A percentile compares a stretch with the other conserved stretches of the same genome.
phyloP scores from a whole-genome alignment of 2,797 vertebrate genomes.

The Kryptopterus vitreolus region DNA sequence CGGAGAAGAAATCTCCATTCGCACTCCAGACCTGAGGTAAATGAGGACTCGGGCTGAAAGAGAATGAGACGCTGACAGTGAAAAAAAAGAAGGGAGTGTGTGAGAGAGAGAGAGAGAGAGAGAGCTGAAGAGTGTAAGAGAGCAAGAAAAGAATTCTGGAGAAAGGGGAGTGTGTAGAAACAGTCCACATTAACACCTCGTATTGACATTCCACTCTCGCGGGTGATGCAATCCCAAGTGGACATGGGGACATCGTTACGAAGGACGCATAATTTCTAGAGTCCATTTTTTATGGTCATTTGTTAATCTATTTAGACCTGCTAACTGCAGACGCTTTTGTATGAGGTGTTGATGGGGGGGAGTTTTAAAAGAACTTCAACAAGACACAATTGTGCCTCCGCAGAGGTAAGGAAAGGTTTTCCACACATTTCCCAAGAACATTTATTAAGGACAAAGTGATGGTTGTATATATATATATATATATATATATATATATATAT shows the following conservation, averaged over 20 bases:
- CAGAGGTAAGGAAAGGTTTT: background rate
- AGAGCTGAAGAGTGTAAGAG: background rate
- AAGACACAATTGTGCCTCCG: background rate
- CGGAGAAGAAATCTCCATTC: conserved; percentile 38
- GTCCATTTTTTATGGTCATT: background rate
- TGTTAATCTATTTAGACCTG: background rate
- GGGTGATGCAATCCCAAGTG: background rate
- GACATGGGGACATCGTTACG: background rate
- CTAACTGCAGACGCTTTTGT: background rate
- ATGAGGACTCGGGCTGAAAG: conserved; percentile 37
- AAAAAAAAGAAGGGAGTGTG: conserved; percentile 2
- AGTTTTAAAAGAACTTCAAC: too few species aligned
- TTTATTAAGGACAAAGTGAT: background rate
- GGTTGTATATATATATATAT: too few species aligned
- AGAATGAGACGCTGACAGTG: conserved; percentile 31
- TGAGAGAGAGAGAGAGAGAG: background rate
- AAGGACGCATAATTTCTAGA: background rate
- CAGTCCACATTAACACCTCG: background rate
- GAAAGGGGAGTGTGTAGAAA: background rate
- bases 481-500: too few species aligned
- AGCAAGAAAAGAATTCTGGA: background rate
- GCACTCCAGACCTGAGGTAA: conserved; percentile 35
- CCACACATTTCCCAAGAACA: background rate
- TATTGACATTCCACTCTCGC: background rate
- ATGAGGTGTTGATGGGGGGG: background rate